phyloP scores from a whole-genome alignment of 2,797 vertebrate genomes.

The Cirrhinus molitorella region DNA sequence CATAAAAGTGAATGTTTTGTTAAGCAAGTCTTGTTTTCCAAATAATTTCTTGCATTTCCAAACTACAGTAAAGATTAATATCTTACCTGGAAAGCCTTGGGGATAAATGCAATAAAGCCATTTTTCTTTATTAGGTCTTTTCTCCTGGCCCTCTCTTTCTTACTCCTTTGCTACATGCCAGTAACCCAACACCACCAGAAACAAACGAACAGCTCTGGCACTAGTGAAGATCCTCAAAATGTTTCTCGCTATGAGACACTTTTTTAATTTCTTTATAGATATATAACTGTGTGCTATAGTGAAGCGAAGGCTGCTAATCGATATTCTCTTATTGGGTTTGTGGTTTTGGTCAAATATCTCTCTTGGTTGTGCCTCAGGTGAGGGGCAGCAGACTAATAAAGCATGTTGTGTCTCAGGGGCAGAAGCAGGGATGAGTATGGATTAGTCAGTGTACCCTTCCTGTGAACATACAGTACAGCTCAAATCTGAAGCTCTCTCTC shows the following conservation, averaged over 20 bases:
- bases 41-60: conserved; percentile 43
- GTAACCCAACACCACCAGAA: conserved; percentile 35
- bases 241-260: conserved; percentile 62
- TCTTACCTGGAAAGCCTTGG: conserved; percentile 29
- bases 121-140: conserved; percentile 39
- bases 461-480: conserved; percentile 46
- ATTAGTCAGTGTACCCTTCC: conserved; percentile 63
- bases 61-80: conserved; percentile 51
- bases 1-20: not conserved
- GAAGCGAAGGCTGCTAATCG: conserved; percentile 77
- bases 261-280: conserved; percentile 81
- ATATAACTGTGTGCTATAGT: conserved; percentile 78
- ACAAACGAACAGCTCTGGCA: conserved; percentile 46
- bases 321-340: conserved; percentile 83
- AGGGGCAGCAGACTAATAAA: conserved; percentile 81
- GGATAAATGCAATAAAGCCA: conserved; percentile 36
- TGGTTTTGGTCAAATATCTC: conserved; percentile 79
- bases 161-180: conserved; percentile 23
- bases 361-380: conserved; percentile 74
- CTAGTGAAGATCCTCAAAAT: conserved; percentile 33
- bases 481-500: conserved; percentile 36
- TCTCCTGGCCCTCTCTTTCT: conserved; percentile 28
- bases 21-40: not conserved
- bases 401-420: conserved; percentile 75
- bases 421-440: conserved; percentile 72